Evolutionary conservation across 1,140 invertebrate genomes (phyloP), one percentile per base, ranked within the genome.

Genomic region (Pogonus chalceus): DNA sequence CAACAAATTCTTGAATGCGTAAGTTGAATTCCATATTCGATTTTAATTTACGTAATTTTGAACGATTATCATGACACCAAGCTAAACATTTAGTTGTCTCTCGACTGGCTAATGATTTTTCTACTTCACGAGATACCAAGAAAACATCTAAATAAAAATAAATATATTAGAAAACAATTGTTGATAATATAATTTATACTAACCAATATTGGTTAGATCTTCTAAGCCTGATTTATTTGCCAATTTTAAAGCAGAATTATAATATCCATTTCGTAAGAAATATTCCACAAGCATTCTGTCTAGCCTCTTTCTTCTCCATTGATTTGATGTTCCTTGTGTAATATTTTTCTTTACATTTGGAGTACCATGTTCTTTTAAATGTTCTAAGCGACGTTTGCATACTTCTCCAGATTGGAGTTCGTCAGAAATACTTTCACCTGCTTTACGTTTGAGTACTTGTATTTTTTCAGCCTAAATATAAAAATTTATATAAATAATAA

Each of bases 21-120:
- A 98, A 77, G 69, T 94, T 93, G 66, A 96, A 96, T 69, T 91
- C 88, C 79, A 92, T 86, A 22, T 80, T 88, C 20, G 87, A 90
- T 63, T 91, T 90, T 51, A 96, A 79, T 75, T 96, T 97, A 39
- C 93, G 77, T 46, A 98, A 77, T 68, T 97, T 98, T 2, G 92
- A 96, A 68, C 92, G 88, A 75, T 99, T 98, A 64, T 98, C 96
- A 64, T 92, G 87, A 68, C 95, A 97, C 96, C 96, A 99, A 49
- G 85, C 78, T n/a, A 97, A 77, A 67, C 94, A 96, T 61, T 90
- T 88, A 2, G 77, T 75, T 3, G 92, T 96, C 68, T 96, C 90
- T 52, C 84, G 82, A 53, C 81, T 81, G 0, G 76, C 70, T 23
- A 98, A 69, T 57, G 86, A 87, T 35, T 80, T 78, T 65, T 90